Conservation (phyloP, 2,113 vertebrate species). For the Pseudopodoces humilis region DNA sequence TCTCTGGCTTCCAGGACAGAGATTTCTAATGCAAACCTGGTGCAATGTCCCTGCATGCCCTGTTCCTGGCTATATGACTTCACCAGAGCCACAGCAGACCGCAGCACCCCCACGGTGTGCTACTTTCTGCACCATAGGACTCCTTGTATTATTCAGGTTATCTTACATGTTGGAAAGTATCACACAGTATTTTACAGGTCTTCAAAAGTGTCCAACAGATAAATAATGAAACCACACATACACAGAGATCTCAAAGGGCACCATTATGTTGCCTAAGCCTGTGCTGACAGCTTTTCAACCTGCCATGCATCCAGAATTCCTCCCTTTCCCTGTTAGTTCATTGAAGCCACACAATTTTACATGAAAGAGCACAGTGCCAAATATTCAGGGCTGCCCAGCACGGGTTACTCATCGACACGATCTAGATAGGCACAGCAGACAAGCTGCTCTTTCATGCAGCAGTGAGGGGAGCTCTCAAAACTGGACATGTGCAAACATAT, state of each 20-base stretch:
- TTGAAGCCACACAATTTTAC: neutral
- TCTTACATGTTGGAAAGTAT: neutral
- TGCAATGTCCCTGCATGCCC: neutral
- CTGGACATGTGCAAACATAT: neutral
- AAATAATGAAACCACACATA: neutral
- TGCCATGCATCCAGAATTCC: neutral
- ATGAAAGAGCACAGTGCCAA: neutral
- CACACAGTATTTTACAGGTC: neutral
- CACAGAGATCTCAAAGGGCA: neutral
- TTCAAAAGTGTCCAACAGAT: neutral
- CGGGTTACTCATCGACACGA: neutral
- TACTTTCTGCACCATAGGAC: neutral
- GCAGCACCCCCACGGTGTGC: neutral
- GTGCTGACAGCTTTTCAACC: neutral
- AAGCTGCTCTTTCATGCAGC: slow-evolving; percentile 18
- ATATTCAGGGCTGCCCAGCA: neutral
- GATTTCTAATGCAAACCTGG: neutral
- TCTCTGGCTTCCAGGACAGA: slow-evolving; percentile 18
- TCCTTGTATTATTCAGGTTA: neutral
- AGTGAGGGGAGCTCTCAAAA: neutral
- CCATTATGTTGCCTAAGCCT: neutral
- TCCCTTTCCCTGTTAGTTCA: neutral
- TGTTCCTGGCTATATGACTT: neutral
- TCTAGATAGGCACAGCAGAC: neutral
- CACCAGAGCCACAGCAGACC: neutral